phyloP scores from a whole-genome alignment of 2,888 invertebrate genomes.

The Eupithecia subumbrata region DNA sequence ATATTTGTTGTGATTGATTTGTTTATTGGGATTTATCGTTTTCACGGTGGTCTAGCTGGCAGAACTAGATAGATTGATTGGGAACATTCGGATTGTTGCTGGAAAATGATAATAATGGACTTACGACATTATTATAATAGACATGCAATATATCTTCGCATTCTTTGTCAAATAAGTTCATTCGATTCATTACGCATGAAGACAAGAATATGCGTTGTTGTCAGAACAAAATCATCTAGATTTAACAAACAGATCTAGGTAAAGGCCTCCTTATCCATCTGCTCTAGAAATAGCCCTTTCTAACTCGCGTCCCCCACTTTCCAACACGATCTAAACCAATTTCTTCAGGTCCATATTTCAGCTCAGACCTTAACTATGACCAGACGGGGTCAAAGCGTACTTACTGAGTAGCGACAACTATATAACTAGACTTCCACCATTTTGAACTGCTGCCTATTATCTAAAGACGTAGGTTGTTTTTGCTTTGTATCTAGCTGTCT shows the following conservation, averaged over 20 bases:
- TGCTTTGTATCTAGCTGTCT: conserved; percentile 1
- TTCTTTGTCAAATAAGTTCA: neutral
- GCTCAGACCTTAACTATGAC: conserved; percentile 60
- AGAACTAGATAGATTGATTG: neutral
- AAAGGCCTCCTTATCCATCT: neutral
- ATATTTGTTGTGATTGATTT: conserved; percentile 43
- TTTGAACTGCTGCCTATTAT: conserved; percentile 3
- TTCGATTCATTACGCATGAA: neutral
- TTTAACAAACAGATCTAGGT: neutral
- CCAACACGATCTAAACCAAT: conserved; percentile 50
- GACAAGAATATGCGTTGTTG: neutral
- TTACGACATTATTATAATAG: neutral
- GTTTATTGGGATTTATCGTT: conserved; percentile 31
- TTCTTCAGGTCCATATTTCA: conserved; percentile 59
- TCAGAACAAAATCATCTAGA: neutral
- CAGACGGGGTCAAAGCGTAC: conserved; percentile 62
- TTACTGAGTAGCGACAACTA: conserved; percentile 45
- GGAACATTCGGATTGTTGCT: neutral
- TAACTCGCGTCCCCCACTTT: conserved; percentile 44
- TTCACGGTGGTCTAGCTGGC: conserved; percentile 35
- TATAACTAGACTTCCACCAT: conserved; percentile 35
- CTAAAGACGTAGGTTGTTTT: conserved; percentile 21
- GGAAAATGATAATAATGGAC: neutral
- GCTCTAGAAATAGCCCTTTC: conserved; percentile 5
- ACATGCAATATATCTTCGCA: neutral